Conservation (phyloP, 2,113 vertebrate genomes). For the Phylloscopus trochilus region DNA sequence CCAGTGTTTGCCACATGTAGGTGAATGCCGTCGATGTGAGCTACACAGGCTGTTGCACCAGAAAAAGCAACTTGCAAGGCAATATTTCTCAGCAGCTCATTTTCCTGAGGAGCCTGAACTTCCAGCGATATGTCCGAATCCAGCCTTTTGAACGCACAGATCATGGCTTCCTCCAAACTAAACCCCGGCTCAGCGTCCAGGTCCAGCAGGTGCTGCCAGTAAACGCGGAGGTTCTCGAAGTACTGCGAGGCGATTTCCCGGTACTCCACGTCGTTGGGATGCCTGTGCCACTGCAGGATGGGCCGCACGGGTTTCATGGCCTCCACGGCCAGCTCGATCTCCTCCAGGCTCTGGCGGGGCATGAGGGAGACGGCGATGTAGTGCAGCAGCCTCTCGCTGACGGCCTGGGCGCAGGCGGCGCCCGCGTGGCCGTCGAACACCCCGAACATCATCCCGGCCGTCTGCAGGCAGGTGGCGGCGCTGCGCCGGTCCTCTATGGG, state of each 20-base stretch:
- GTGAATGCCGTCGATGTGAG: conserved; percentile 80
- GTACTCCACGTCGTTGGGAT: conserved; percentile 80
- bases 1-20: conserved; percentile 89
- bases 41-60: conserved; percentile 89
- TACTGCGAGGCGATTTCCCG: conserved; percentile 83
- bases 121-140: conserved; percentile 92
- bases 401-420: conserved; percentile 87
- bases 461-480: conserved; percentile 85
- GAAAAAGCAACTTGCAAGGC: conserved; percentile 93
- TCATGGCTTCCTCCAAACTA: conserved; percentile 82
- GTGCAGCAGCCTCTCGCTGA: conserved; percentile 89
- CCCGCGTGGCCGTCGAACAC: conserved; percentile 94
- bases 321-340: conserved; percentile 86
- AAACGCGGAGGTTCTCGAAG: conserved; percentile 87
- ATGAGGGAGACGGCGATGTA: conserved; percentile 89
- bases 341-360: conserved; percentile 81
- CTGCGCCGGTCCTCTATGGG: conserved; percentile 90
- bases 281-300: conserved; percentile 89
- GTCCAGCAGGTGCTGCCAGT: conserved; percentile 92
- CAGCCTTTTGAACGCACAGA: conserved; percentile 85
- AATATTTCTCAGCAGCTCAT: conserved; percentile 81
- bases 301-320: conserved; percentile 81
- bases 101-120: conserved; percentile 87
- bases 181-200: conserved; percentile 80
- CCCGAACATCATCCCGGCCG: conserved; percentile 90